Evolutionary conservation across 2,797 vertebrate genomes (phyloP), one percentile per base, ranked within the genome.

Genomic region (Hydrocynus forskahlii): DNA sequence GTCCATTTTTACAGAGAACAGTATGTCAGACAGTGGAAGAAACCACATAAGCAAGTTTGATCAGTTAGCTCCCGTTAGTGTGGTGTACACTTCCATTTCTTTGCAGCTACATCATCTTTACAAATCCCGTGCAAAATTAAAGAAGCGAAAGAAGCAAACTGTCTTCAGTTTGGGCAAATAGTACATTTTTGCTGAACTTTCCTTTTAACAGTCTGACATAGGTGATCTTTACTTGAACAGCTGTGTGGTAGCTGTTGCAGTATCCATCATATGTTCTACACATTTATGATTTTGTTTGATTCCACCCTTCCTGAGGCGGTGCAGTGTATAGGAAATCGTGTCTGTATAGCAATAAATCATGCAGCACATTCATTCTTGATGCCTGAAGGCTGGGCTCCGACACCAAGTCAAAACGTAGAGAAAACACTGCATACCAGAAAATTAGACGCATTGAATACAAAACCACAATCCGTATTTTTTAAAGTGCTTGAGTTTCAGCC

Each of bases 261-360:
- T 12, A 81, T 81, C 59, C 68, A 71, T 82, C 75, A 82, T 60
- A 57, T 78, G 29, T 75, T 83, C 8, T 35, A 69, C 76, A 78
- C 70, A 8, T 78, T 79, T 78, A 74, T 54, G 21, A 74, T 68
- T 78, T 68, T 75, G 76, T 54, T 78, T 79, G 54, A 83, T 62
- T 76, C 66, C 38, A 66, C 48, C 75, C 38, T 71, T 80, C 54
- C 62, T 71, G 50, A 76, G 72, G 43, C 17, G 64, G 54, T 69
- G 54, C 54, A 52, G 54, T 62, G 70, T 78, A 21, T 79, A 83
- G n/a, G 45, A 82, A 79, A 63, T 69, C 12, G 68, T 63, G 57
- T 60, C 13, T 64, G 62, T 57, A 64, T 29, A 48, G 59, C 43
- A 72, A 72, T 73, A 82, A 73, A 78, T 73, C 38, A 66, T 48